A percentile compares a stretch with the other conserved stretches of the same genome.
Conservation (phyloP, 92 coral and sea anemone species). For the Desmophyllum pertusum region DNA sequence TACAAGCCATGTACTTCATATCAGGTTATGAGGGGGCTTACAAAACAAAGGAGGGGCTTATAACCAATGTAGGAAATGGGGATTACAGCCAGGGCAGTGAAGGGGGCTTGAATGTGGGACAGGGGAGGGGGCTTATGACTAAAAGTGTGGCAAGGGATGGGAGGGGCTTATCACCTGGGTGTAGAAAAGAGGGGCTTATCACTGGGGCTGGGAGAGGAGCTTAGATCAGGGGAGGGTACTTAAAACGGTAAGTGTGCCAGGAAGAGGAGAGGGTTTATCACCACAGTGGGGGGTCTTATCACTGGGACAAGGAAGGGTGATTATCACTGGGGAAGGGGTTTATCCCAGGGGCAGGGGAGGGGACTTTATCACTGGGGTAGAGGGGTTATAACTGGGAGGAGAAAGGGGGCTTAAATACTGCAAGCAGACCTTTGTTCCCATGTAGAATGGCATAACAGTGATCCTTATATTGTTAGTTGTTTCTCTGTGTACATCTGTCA, state of each 20-base stretch:
- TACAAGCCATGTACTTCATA: neutral
- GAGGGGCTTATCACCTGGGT: neutral
- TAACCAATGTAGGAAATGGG: neutral
- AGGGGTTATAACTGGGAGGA: neutral
- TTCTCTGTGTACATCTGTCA: conserved; percentile 96
- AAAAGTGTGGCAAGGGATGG: neutral
- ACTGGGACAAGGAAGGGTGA: too few species aligned
- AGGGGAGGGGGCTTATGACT: neutral
- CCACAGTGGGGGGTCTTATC: neutral
- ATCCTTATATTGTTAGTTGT: conserved; percentile 87
- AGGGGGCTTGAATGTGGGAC: too few species aligned
- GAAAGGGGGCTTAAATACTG: neutral
- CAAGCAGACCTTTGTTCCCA: conserved; percentile 86
- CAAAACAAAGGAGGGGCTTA: neutral
- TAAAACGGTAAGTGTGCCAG: too few species aligned
- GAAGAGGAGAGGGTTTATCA: neutral
- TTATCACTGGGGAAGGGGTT: neutral
- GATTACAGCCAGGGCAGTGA: neutral
- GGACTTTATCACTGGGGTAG: neutral
- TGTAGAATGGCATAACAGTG: conserved; percentile 98
- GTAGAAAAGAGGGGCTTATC: too few species aligned
- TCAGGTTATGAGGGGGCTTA: neutral
- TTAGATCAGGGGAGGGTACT: neutral
- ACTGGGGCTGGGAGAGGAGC: neutral
- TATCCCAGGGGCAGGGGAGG: neutral